These are phyloP conservation scores for Lepas anatifera DNA, from an alignment of 2,888 invertebrate genomes.

Conservation along the genomic window DNA sequence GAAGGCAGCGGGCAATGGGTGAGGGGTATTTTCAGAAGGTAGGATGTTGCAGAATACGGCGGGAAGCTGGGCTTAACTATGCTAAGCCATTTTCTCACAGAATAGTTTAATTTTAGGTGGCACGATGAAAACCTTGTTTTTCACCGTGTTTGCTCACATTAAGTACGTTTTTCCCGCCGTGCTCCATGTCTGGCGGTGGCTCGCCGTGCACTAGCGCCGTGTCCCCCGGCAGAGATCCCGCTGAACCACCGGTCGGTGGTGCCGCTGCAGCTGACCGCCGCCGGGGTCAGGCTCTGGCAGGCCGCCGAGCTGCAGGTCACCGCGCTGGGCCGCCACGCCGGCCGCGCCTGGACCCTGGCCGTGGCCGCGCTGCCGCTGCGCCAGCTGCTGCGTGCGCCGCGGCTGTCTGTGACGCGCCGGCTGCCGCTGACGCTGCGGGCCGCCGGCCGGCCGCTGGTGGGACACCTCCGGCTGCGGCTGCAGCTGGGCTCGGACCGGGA, in stretches of 20 bases:
- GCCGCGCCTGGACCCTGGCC: slow-evolving; percentile 2
- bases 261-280: not conserved
- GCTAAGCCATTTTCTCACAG: too few species aligned
- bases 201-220: too few species aligned
- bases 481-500: not conserved
- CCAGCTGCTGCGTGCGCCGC: slow-evolving; percentile 7
- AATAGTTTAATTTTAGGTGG: too few species aligned
- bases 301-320: slow-evolving; percentile 2
- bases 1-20: too few species aligned
- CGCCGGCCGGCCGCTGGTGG: slow-evolving; percentile 3
- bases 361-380: slow-evolving; percentile 10
- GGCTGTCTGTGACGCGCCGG: not conserved
- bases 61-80: too few species aligned
- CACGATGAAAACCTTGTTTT: too few species aligned
- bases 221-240: not conserved
- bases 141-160: too few species aligned
- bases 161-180: too few species aligned
- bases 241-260: not conserved
- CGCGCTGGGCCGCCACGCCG: not conserved
- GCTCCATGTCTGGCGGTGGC: too few species aligned
- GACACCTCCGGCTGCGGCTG: not conserved
- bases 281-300: not conserved
- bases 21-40: too few species aligned
- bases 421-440: slow-evolving; percentile 8
- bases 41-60: too few species aligned